These are phyloP conservation scores for Melanogrammus aeglefinus DNA, from an alignment of 2,797 vertebrate genomes.

Conservation along the genomic window DNA sequence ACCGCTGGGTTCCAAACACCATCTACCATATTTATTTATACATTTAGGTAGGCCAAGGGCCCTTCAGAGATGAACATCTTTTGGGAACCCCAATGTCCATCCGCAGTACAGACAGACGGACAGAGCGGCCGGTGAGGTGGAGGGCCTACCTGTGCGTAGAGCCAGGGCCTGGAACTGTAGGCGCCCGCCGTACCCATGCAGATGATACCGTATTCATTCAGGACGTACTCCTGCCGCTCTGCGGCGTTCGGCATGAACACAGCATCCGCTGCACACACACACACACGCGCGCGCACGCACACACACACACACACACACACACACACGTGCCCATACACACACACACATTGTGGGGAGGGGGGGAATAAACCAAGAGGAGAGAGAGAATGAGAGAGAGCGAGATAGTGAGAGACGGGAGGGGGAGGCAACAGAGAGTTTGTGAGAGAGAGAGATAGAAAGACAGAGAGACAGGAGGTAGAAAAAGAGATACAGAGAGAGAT, in stretches of 20 bases:
- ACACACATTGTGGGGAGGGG: not conserved
- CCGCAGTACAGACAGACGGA: not conserved
- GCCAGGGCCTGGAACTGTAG: not conserved
- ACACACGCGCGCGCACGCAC: not conserved
- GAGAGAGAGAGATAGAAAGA: too few relatives aligned
- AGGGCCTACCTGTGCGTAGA: not conserved
- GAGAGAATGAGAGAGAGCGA: not conserved
- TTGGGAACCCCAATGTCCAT: too few relatives aligned
- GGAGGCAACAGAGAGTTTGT: too few relatives aligned
- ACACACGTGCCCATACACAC: not conserved
- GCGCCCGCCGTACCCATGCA: not conserved
- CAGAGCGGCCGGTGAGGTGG: not conserved
- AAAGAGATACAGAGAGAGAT: too few relatives aligned
- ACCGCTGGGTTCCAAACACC: not conserved
- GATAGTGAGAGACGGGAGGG: not conserved
- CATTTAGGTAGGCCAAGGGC: too few relatives aligned
- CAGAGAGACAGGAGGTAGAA: too few relatives aligned
- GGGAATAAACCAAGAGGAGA: too few relatives aligned
- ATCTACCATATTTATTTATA: not conserved
- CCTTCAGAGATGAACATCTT: too few relatives aligned
- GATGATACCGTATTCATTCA: not conserved
- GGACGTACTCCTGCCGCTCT: not conserved
- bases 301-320: not conserved
- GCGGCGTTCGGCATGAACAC: not conserved
- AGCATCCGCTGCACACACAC: not conserved